phyloP scores from a whole-genome alignment of 2,797 vertebrate species.

The Danio albolineatus region DNA sequence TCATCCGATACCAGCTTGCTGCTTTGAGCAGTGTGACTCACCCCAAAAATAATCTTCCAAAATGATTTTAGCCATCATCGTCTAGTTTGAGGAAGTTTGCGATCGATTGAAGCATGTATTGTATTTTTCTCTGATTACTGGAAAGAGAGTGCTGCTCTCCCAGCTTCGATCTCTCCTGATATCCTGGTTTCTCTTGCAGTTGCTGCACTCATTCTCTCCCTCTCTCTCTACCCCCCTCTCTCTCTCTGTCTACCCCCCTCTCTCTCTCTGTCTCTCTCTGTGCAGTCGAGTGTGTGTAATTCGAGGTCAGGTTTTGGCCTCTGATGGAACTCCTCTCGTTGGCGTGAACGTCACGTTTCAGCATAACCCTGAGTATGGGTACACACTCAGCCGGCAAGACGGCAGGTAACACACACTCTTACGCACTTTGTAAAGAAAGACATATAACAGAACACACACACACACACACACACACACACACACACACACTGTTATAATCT shows the following conservation, averaged over 20 bases:
- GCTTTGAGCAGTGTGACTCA: slow-evolving; percentile 20
- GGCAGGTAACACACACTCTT: slow-evolving; percentile 77
- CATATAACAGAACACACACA: background rate
- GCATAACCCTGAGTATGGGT: slow-evolving; percentile 84
- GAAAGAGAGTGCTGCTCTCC: slow-evolving; percentile 37
- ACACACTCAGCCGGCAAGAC: slow-evolving; percentile 89
- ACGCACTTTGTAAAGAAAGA: background rate
- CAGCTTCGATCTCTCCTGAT: slow-evolving; percentile 39
- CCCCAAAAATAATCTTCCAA: slow-evolving; percentile 32
- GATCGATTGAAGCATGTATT: slow-evolving; percentile 45
- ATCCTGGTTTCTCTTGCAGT: slow-evolving; percentile 11
- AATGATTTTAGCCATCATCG: slow-evolving; percentile 35
- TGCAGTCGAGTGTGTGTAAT: slow-evolving; percentile 74
- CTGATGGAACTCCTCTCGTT: slow-evolving; percentile 86
- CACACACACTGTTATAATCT: slow-evolving; percentile 16
- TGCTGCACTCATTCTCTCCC: background rate
- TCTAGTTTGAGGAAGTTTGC: slow-evolving; percentile 44
- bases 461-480: slow-evolving; percentile 12
- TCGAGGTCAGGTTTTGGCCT: slow-evolving; percentile 83
- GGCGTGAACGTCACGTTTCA: slow-evolving; percentile 90
- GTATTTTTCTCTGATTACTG: slow-evolving; percentile 50
- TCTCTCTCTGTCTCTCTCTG: background rate
- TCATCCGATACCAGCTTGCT: slow-evolving; percentile 8
- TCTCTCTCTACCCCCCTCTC: background rate
- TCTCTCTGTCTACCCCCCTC: background rate